Evolutionary conservation across 1,140 invertebrate genomes (phyloP), one percentile per base, ranked within the genome.

Genomic region (Anastatus disparis): DNA sequence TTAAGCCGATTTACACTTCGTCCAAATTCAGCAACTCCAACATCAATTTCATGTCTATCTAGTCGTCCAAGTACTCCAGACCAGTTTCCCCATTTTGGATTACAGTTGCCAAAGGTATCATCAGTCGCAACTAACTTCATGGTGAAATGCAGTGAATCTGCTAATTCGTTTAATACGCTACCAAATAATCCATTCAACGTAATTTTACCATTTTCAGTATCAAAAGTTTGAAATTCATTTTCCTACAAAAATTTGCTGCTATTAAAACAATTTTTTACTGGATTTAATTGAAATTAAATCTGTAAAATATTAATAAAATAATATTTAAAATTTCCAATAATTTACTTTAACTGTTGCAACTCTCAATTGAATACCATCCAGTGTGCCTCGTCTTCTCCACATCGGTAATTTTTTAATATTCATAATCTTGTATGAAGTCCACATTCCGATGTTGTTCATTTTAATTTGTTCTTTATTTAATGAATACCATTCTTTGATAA

Each of bases 401-500:
- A 69, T 46, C 1, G 35, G 42, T 6, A 12, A 1, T 8, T 42
- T 52, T 8, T 40, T 29, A 4, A 50, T 35, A 13, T 42, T 31
- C 6, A 52, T 26, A 10, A 61, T 53, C 17, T 38, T 35, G 3
- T 29, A 4, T 0, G 3, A 8, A 0, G 46, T 50, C 66, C 66
- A 69, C 3, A 2, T 50, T 3, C 56, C 66, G 0, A 69, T n/a
- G 2, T 40, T 22, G 6, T 52, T 27, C 6, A 62, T 35, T 40
- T 42, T 62, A 0, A 69, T 46, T 20, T 15, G 7, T 26, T 31
- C 46, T 1, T 22, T 13, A 8, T 13, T 9, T 3, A 61, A 0
- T 2, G 58, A 44, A 24, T 70, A 70, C 68, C 59, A 70, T 22
- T 70, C 68, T 8, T n/a, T 53, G 8, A 70, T 46, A 8, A 52